Base-by-base conservation (phyloP, 2,888 invertebrate species). In the Pocota personata region DNA sequence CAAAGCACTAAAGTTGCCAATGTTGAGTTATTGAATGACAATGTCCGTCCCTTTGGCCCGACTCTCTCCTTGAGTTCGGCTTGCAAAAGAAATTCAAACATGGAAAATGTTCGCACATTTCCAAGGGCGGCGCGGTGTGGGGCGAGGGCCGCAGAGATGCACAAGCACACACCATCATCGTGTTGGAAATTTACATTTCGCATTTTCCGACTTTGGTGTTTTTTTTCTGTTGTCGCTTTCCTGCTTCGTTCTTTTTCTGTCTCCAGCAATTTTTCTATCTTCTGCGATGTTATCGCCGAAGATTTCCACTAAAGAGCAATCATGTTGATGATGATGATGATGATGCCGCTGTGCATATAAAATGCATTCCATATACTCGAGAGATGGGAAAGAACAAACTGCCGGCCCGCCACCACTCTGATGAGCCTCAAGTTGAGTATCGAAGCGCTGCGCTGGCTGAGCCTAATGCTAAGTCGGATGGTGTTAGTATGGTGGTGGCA, bases 11-110 rank as follows among this genome's bases (percentile, higher is more conserved):
- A 80, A 80, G 46, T 76, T 82, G 82, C 86, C 86, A 76, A 82
- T 86, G 82, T 82, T 86, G 86, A 82, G 86, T 86, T 86, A 86
- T 82, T 86, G 86, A 86, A 86, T 86, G 86, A 82, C 82, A 86
- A 82, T 86, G 69, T 64, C 50, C 12, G 40, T 37, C 69, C 67
- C 73, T 50, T 35, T 37, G 35, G 21, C 7, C 35, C 60, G 24
- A 14, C 24, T 8, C 40, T 8, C 40, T 12, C 6, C 43, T 12
- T 21, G 7, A 10, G 14, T n/a, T 52, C 32, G 30, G 37, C 21
- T 24, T 8, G 27, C 3, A 40, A 32, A 16, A 52, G 55, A 72
- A 64, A 66, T 78, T 46, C 52, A 46, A 66, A 78, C 78, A 73
- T 62, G 46, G 72, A 84, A 78, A 84, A 76, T 64, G 71, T 76